These are phyloP conservation scores for Rhinoptilus africanus DNA, from an alignment of 2,113 vertebrate species.

Conservation along the genomic window DNA sequence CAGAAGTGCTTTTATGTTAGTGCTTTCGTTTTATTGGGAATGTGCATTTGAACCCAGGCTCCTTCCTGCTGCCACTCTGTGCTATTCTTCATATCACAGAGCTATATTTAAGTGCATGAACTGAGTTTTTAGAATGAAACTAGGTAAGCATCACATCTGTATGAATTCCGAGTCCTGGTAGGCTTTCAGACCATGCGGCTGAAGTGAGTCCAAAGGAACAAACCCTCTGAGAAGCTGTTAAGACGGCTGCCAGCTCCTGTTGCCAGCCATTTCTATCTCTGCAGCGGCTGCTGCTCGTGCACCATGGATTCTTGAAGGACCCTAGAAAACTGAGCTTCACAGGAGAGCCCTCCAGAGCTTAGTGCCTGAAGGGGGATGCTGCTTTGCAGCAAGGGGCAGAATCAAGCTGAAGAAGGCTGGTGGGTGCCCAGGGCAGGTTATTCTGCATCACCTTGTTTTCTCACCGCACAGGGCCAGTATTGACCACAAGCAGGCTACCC, in stretches of 20 bases:
- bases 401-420: neutral
- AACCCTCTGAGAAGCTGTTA: neutral
- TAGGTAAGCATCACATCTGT: neutral
- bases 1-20: neutral
- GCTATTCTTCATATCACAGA: neutral
- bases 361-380: neutral
- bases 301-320: neutral
- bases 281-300: accelerated
- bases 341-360: neutral
- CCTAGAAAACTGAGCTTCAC: neutral
- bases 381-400: neutral
- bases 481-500: neutral
- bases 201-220: neutral
- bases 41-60: neutral
- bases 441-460: neutral
- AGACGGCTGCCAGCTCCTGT: neutral
- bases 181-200: neutral
- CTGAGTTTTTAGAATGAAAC: neutral
- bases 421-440: neutral
- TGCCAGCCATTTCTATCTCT: neutral
- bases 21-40: neutral
- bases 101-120: neutral
- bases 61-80: neutral
- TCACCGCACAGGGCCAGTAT: accelerated
- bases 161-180: neutral